These are phyloP conservation scores for Plestiodon gilberti DNA, from an alignment of 2,113 vertebrate genomes.

Conservation along the genomic window DNA sequence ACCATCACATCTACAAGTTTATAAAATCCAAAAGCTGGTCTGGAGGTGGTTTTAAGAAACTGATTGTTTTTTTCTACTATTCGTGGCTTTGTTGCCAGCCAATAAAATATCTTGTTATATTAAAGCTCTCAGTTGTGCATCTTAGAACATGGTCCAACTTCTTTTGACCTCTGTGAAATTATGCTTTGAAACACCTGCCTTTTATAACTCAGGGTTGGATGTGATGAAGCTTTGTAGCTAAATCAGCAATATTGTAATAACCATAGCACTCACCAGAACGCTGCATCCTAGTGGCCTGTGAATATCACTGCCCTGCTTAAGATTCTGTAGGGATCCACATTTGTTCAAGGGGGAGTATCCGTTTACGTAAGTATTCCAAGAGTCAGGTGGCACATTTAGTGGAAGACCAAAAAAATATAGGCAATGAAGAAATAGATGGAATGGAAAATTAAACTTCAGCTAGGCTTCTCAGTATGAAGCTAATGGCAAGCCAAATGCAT, in stretches of 20 bases:
- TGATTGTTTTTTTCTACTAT: too few species aligned
- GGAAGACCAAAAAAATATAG: background rate
- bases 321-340: background rate
- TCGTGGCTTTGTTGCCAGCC: too few species aligned
- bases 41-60: background rate
- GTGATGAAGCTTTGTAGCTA: background rate
- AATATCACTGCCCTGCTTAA: background rate
- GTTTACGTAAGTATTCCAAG: background rate
- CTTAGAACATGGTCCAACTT: background rate
- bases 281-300: background rate
- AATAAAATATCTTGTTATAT: background rate
- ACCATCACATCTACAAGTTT: background rate
- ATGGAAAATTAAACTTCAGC: constrained; percentile 5
- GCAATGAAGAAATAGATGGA: background rate
- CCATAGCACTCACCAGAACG: background rate
- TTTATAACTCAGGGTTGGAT: background rate
- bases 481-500: background rate
- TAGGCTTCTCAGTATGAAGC: background rate
- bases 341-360: background rate
- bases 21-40: background rate
- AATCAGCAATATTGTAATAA: background rate
- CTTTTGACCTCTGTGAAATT: background rate
- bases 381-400: background rate
- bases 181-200: background rate
- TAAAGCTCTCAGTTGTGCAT: background rate